phyloP scores from a whole-genome alignment of 2,888 invertebrate species.

The Thera britannica region DNA sequence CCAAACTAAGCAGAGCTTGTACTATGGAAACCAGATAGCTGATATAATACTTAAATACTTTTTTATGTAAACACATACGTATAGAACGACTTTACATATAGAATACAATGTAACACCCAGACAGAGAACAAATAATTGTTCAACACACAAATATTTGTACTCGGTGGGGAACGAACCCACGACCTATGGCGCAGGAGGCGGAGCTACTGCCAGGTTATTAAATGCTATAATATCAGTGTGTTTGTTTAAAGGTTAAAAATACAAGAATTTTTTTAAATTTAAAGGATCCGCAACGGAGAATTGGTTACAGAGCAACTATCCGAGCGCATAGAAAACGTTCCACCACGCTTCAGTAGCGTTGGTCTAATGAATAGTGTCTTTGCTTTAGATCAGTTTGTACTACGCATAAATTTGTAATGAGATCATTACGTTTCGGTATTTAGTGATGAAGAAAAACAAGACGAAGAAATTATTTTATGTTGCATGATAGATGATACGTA shows the following conservation, averaged over 20 bases:
- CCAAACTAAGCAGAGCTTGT: too few species aligned
- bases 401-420: conserved; percentile 3
- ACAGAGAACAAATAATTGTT: too few species aligned
- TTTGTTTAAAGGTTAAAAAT: neutral
- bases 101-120: too few species aligned
- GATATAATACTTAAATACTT: too few species aligned
- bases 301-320: conserved; percentile 44
- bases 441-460: neutral
- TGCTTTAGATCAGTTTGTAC: conserved; percentile 12
- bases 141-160: too few species aligned
- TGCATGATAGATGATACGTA: neutral
- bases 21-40: too few species aligned
- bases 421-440: conserved; percentile 8
- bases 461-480: neutral
- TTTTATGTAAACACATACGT: too few species aligned
- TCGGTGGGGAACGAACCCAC: too few species aligned
- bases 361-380: conserved; percentile 50
- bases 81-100: too few species aligned
- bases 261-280: neutral
- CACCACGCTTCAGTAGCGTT: conserved; percentile 58
- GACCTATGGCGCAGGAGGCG: too few species aligned
- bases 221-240: too few species aligned
- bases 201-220: too few species aligned
- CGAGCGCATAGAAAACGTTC: conserved; percentile 64
- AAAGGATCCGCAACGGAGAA: conserved; percentile 26